Conservation (phyloP, 2,888 invertebrate genomes). For the Epirrhoe alternata region DNA sequence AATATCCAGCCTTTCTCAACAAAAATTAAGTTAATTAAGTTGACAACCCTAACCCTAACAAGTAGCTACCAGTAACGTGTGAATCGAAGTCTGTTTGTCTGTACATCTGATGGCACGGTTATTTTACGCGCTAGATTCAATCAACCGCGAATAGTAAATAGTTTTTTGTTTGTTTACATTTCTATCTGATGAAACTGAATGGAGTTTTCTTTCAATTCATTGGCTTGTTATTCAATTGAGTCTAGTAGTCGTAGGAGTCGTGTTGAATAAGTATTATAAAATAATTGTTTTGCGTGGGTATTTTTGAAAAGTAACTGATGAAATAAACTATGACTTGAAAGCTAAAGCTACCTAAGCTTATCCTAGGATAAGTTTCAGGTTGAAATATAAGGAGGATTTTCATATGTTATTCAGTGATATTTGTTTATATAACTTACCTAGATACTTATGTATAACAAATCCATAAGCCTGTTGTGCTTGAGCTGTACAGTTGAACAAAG, state of each 20-base stretch:
- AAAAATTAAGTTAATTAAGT: too few species aligned
- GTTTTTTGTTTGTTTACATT: conserved; percentile 7
- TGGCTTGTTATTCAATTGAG: not conserved
- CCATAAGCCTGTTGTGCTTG: too few species aligned
- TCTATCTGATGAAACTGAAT: conserved; percentile 14
- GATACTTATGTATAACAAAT: too few species aligned
- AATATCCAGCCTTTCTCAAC: too few species aligned
- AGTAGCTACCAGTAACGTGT: conserved; percentile 32
- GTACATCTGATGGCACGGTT: conserved; percentile 36
- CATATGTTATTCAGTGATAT: too few species aligned
- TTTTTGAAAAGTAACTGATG: too few species aligned
- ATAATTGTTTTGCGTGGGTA: not conserved
- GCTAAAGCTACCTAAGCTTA: too few species aligned
- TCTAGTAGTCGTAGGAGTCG: not conserved
- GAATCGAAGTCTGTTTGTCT: conserved; percentile 33
- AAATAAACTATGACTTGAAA: too few species aligned
- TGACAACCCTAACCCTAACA: conserved; percentile 28
- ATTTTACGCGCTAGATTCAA: conserved; percentile 38
- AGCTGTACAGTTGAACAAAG: too few species aligned
- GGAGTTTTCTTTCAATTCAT: not conserved
- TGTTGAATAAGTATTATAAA: not conserved
- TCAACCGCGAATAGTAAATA: conserved; percentile 30
- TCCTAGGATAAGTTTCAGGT: too few species aligned
- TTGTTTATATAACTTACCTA: too few species aligned
- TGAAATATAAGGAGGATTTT: too few species aligned